Evolutionary conservation across 2,113 vertebrate genomes (phyloP).

Genomic region (Brachionichthys hirsutus): DNA sequence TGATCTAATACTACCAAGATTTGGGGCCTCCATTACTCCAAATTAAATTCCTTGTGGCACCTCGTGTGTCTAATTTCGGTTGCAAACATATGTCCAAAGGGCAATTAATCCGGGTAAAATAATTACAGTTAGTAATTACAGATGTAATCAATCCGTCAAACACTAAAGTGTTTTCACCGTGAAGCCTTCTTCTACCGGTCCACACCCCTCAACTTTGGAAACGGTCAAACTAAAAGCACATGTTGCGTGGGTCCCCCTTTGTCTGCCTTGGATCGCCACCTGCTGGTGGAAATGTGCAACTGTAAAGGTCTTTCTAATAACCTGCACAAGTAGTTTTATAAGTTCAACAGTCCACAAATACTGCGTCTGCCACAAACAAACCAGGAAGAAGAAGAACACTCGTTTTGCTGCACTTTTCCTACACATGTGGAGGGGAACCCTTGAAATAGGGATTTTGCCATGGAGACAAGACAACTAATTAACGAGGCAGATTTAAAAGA

Average conservation of each 20-base stretch:
- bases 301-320: not conserved
- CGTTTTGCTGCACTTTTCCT: not conserved
- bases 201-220: not conserved
- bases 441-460: conserved; percentile 53
- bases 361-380: conserved; percentile 11
- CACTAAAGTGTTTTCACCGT: not conserved
- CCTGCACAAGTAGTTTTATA: not conserved
- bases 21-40: conserved; percentile 42
- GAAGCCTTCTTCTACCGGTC: not conserved
- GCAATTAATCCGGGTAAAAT: conserved; percentile 24
- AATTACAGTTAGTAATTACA: conserved; percentile 30
- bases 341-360: conserved; percentile 4
- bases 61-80: conserved; percentile 33
- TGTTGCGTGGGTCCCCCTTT: not conserved
- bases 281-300: conserved; percentile 40
- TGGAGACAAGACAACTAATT: conserved; percentile 61
- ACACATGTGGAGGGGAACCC: conserved; percentile 17
- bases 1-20: conserved; percentile 65
- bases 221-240: not conserved
- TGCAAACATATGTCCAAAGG: conserved; percentile 15
- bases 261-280: conserved; percentile 41
- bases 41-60: conserved; percentile 53
- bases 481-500: conserved; percentile 59
- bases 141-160: conserved; percentile 28
- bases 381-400: no score